These are phyloP conservation scores for Pseudomyrmex flavicornis DNA, from an alignment of 1,140 invertebrate species.

Conservation along the genomic window DNA sequence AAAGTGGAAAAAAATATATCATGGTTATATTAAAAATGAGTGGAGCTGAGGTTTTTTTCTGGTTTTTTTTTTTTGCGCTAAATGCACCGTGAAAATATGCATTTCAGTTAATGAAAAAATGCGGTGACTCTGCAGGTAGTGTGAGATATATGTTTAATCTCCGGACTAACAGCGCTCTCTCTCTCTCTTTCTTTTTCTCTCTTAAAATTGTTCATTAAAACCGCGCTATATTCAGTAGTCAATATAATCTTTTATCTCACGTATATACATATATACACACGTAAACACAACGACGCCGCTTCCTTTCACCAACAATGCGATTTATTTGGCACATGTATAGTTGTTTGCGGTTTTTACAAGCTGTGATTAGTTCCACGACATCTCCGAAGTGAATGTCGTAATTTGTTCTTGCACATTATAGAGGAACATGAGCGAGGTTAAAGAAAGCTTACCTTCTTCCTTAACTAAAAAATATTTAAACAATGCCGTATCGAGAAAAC, in stretches of 20 bases:
- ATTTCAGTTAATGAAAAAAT: background rate
- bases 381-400: background rate
- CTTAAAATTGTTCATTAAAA: background rate
- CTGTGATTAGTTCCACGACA: constrained; percentile 27
- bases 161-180: background rate
- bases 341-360: constrained; percentile 55
- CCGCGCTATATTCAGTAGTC: constrained; percentile 7
- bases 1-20: background rate
- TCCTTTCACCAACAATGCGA: constrained; percentile 31
- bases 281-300: constrained; percentile 20
- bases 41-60: background rate
- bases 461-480: no score
- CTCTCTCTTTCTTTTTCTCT: no score
- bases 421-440: constrained; percentile 14
- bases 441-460: background rate
- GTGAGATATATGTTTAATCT: constrained; percentile 23
- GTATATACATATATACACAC: background rate
- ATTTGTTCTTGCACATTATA: background rate
- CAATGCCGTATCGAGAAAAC: no score
- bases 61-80: background rate
- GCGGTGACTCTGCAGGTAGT: background rate
- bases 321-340: constrained; percentile 28
- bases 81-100: background rate
- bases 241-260: constrained; percentile 38
- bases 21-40: background rate